Evolutionary conservation across 30 jellyfish, hydroid and myxozoan genomes (phyloP), one percentile per base, ranked within the genome.

Genomic region (Chironex yamaguchii): DNA sequence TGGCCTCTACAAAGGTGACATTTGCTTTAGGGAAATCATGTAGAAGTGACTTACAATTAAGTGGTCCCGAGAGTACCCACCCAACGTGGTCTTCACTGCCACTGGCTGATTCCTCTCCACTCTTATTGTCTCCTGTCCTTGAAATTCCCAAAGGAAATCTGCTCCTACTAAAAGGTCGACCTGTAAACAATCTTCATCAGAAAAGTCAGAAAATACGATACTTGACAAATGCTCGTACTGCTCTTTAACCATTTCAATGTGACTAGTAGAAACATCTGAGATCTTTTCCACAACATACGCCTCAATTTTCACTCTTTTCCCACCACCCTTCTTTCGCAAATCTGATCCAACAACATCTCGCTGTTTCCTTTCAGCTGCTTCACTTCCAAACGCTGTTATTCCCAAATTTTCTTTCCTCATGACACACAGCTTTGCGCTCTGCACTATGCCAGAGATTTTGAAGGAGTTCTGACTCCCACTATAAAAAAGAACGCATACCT

Each of bases 21-120:
- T n/a, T n/a, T n/a, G n/a, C n/a, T n/a, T n/a, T n/a, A n/a, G n/a
- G n/a, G n/a, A n/a, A n/a, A n/a, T n/a, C n/a, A n/a, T n/a, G n/a
- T n/a, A n/a, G n/a, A n/a, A n/a, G n/a, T n/a, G n/a, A n/a, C n/a
- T 36, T n/a, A 11, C 79, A 69, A 2, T 48, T 72, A 4, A 72
- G 9, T 14, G 25, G 48, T 12, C 85, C 85, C 24, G 85, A 58
- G n/a, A 58, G 24, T 11, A 72, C 76, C 88, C 82, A 76, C 4
- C 88, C 82, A 9, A 76, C 13, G 21, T 29, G 26, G 2, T 58
- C 53, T 14, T 52, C 21, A 76, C 79, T 14, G 88, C 88, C 2
- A 76, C 88, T 4, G 81, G 88, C 9, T 50, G 63, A 24, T 29
- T 33, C 6, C 58, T 22, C 88, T 29, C 82, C 82, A 79, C 90